Percentiles rank a stretch among this genome's conserved stretches.
Evolutionary conservation across 2,797 vertebrate species (phyloP).

Genomic region (Melanogrammus aeglefinus): DNA sequence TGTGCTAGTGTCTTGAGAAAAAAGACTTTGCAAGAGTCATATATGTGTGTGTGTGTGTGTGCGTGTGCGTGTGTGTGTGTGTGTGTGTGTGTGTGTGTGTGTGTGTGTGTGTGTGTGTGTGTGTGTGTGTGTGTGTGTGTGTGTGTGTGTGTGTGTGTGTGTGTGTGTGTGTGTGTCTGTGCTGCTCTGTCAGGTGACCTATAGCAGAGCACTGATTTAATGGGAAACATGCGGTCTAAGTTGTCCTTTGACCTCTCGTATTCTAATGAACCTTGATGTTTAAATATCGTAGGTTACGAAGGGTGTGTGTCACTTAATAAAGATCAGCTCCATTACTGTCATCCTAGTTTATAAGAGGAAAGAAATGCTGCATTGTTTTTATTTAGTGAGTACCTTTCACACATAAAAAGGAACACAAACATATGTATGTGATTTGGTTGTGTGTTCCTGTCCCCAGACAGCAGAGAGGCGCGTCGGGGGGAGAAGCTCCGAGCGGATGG

Average conservation of each 20-base stretch:
- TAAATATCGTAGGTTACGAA: neutral
- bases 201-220: conserved; percentile 24
- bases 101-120: neutral
- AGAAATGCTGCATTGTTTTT: neutral
- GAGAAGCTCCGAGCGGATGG: conserved; percentile 83
- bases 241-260: conserved; percentile 39
- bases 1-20: neutral
- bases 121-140: conserved; percentile 6
- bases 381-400: neutral
- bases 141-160: neutral
- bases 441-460: conserved; percentile 56
- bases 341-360: neutral
- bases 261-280: neutral
- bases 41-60: conserved; percentile 1
- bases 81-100: neutral
- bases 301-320: neutral
- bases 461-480: conserved; percentile 76
- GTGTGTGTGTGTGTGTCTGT: conserved; percentile 13
- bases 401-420: neutral
- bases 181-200: conserved; percentile 11
- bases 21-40: neutral
- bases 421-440: neutral
- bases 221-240: conserved; percentile 20
- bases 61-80: conserved; percentile 9
- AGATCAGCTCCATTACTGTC: neutral